Conservation (phyloP, 2,113 vertebrate genomes). For the Lasiurus cinereus region DNA sequence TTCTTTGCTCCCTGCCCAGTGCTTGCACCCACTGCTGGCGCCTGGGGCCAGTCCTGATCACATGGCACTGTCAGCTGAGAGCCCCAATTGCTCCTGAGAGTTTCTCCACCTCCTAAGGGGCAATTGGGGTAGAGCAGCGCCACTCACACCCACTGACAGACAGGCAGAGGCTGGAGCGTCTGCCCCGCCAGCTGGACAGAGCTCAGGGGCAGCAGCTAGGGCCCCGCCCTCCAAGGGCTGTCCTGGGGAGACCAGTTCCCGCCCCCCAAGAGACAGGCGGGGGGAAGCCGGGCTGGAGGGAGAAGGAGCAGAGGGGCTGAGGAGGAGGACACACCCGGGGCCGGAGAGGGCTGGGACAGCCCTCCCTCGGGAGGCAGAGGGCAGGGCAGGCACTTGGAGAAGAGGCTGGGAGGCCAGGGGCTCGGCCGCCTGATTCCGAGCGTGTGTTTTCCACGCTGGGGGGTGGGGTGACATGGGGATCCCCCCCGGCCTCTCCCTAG, state of each 20-base stretch:
- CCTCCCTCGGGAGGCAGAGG: background rate
- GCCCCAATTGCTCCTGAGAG: no score
- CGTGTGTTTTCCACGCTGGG: background rate
- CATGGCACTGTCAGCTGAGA: no score
- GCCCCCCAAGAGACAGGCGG: background rate
- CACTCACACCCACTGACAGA: background rate
- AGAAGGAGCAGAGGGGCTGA: no score
- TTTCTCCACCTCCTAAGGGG: no score
- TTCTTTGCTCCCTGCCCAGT: no score
- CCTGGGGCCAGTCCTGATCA: fast-evolving
- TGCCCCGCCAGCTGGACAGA: background rate
- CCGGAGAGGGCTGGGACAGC: background rate
- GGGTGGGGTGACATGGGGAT: background rate
- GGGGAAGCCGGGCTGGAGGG: background rate
- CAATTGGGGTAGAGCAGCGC: no score
- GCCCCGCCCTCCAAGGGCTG: background rate
- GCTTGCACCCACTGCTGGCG: no score
- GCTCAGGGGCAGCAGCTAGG: background rate
- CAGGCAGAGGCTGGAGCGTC: background rate
- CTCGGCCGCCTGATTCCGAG: background rate
- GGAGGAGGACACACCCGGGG: background rate
- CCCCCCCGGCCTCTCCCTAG: fast-evolving
- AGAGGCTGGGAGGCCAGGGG: background rate
- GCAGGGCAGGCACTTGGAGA: background rate
- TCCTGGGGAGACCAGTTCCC: background rate